These are phyloP conservation scores for Chironomus riparius DNA, from an alignment of 2,888 invertebrate species.

Conservation along the genomic window DNA sequence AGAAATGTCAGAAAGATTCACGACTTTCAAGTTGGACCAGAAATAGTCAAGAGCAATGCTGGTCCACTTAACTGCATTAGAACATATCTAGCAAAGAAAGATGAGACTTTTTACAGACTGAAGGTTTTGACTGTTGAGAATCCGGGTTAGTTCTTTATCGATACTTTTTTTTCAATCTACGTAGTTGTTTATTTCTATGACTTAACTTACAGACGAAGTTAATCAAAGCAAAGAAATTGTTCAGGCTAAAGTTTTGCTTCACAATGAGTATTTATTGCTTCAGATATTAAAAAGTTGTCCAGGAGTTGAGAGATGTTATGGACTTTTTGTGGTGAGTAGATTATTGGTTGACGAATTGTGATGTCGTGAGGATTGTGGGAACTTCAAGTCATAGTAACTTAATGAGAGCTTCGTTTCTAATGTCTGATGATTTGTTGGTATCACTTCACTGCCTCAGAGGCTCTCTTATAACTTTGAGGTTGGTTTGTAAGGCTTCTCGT, in stretches of 20 bases:
- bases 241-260: conserved; percentile 68
- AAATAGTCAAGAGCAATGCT: background rate
- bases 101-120: conserved; percentile 59
- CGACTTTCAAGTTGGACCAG: conserved; percentile 14
- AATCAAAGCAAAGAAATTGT: conserved; percentile 41
- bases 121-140: conserved; percentile 44
- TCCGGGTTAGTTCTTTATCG: background rate
- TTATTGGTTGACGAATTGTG: no score
- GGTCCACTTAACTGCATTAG: conserved; percentile 48
- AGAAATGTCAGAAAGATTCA: conserved; percentile 6
- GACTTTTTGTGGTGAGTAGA: conserved; percentile 45
- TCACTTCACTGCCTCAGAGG: no score
- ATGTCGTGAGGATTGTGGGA: no score
- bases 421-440: no score
- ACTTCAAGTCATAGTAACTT: no score
- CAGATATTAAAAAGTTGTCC: conserved; percentile 58
- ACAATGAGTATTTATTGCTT: conserved; percentile 65
- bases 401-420: no score
- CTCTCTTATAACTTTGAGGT: no score
- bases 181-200: background rate
- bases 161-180: background rate
- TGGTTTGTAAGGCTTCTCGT: no score
- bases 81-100: conserved; percentile 62
- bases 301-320: conserved; percentile 68
- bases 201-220: background rate